Percentiles rank a stretch among this genome's conserved stretches.
Conservation (phyloP, 1,140 invertebrate genomes). For the Temnothorax curvispinosus region DNA sequence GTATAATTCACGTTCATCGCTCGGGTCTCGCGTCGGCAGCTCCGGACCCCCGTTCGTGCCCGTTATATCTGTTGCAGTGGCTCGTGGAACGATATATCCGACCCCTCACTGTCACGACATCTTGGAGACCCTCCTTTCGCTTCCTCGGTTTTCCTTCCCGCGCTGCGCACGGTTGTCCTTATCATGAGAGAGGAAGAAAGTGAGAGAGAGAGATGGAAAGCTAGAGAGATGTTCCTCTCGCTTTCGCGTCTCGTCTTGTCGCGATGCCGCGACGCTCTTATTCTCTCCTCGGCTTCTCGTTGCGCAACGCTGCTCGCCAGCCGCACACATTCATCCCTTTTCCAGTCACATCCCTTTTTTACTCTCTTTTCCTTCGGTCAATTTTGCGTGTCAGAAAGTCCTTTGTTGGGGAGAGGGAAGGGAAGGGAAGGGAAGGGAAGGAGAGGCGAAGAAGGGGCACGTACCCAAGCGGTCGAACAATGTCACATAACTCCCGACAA, state of each 20-base stretch:
- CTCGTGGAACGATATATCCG: conserved; percentile 67
- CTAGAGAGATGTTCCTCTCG: neutral
- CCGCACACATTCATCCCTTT: conserved; percentile 54
- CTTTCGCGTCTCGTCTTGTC: neutral
- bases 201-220: neutral
- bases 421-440: too few relatives aligned
- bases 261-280: neutral
- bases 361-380: conserved; percentile 61
- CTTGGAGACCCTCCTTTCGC: conserved; percentile 65
- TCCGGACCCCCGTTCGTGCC: conserved; percentile 71
- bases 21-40: conserved; percentile 79
- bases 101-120: conserved; percentile 73
- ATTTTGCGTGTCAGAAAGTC: conserved; percentile 74
- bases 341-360: conserved; percentile 48
- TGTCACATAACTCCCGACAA: conserved; percentile 71
- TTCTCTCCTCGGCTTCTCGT: conserved; percentile 50
- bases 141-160: conserved; percentile 52
- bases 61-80: conserved; percentile 75
- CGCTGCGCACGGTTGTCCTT: conserved; percentile 52
- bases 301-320: neutral
- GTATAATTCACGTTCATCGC: conserved; percentile 83
- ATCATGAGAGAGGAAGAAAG: neutral
- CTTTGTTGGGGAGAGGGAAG: conserved; percentile 41
- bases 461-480: conserved; percentile 62
- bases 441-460: neutral